These are phyloP conservation scores for Channallabes apus DNA, from an alignment of 2,797 vertebrate genomes.

Conservation along the genomic window DNA sequence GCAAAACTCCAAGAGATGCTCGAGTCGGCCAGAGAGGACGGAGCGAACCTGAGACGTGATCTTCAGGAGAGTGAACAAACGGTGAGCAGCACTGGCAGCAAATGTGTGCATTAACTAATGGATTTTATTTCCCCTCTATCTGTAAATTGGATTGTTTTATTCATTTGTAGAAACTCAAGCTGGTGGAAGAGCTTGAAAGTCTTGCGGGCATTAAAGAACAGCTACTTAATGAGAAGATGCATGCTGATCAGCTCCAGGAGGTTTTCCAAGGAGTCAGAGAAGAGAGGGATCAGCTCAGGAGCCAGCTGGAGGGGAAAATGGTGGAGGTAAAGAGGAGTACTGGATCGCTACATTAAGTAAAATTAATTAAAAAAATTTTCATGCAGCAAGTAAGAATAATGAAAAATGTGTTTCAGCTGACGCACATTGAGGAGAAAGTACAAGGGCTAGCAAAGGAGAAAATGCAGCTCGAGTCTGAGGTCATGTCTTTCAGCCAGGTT, in stretches of 20 bases:
- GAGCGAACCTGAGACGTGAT: constrained; percentile 56
- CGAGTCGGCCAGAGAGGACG: constrained; percentile 58
- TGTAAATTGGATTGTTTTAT: background rate
- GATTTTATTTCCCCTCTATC: too few relatives aligned
- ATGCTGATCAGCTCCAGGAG: constrained; percentile 67
- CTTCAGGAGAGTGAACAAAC: constrained; percentile 61
- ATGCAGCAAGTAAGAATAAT: background rate
- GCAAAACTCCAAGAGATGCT: constrained; percentile 68
- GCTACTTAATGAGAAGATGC: constrained; percentile 55
- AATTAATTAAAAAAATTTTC: background rate
- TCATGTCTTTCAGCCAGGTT: constrained; percentile 57
- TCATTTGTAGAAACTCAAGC: constrained; percentile 16
- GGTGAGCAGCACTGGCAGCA: constrained; percentile 46
- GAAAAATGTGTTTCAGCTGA: constrained; percentile 25
- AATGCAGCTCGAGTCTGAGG: constrained; percentile 42
- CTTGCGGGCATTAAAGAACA: constrained; percentile 44
- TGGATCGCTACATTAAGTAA: background rate
- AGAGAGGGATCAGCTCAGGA: constrained; percentile 64
- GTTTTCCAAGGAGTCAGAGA: constrained; percentile 54
- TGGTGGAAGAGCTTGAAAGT: constrained; percentile 40
- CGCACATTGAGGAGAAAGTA: background rate
- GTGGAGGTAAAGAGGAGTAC: constrained; percentile 57
- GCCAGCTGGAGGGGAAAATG: constrained; percentile 65
- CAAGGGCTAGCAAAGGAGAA: constrained; percentile 35
- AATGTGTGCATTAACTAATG: too few relatives aligned